Base-by-base conservation (phyloP, 1,140 invertebrate genomes). In the Mya arenaria region DNA sequence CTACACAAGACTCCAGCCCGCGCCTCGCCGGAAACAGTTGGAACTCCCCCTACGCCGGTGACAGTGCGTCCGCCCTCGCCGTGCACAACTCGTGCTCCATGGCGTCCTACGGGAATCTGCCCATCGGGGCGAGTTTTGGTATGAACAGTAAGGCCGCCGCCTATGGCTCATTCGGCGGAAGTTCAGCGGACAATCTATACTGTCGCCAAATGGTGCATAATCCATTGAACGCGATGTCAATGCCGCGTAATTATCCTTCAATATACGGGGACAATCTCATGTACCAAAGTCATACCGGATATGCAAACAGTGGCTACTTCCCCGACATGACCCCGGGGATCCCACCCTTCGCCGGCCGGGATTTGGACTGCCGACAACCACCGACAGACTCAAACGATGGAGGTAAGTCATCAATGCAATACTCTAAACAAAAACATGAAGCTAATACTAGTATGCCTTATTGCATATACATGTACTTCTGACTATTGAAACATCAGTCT, bases 181-280 rank as follows among this genome's bases (percentile, higher is more conserved):
- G 84, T 13, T 79, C 82, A 63, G 86, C 87, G 4, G 90, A 91
- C 81, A 90, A 90, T 85, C 72, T 92, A 37, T 91, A 91, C 82
- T 92, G 91, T 84, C 84, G 90, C 58, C 89, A 89, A 84, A 91
- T 91, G 90, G 81, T 91, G n/a, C 88, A 89, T 75, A 88, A 89
- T 28, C 79, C 85, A 30, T 80, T 89, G 36, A 90, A 90, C 55
- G 87, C 89, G 78, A 86, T 89, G 82, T 89, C 90, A 19, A 87
- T 90, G 85, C n/a, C n/a, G n/a, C 78, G 90, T 41, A 90, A 91
- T 77, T 90, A 91, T 84, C 87, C 87, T 23, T 79, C 86, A 65
- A 78, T 91, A 23, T 91, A 91, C 72, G 89, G 89, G n/a, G 90
- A 91, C 66, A 52, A 52, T 52, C 48, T 52, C 2, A 88, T 91